Evolutionary conservation across 2,113 vertebrate species (phyloP), one percentile per base, ranked within the genome.

Genomic region (Platichthys flesus): DNA sequence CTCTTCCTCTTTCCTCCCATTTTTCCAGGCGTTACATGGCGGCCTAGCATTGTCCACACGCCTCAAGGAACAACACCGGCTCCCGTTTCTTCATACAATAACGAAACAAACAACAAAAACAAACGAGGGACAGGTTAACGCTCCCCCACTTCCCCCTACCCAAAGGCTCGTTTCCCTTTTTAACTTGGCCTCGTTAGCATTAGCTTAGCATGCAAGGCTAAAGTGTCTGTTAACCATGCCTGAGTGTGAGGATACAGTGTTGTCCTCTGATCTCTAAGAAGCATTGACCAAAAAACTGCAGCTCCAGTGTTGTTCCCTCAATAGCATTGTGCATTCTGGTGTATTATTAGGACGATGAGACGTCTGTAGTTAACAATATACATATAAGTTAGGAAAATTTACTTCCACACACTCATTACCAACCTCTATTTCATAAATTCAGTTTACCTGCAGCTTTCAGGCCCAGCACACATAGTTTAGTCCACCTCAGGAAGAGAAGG

Each of bases 31-130:
- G 93, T 88, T 84, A 78, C 74, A 83, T 85, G 84, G 91, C 88
- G 92, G 93, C 92, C 90, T 93, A 86, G 90, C 89, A 87, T 92
- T 90, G 90, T 92, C 84, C 87, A 76, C 45, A 71, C 31, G 26
- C 72, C 85, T 35, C 77, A 51, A 51, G 47, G 7, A 51, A 45
- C 73, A 68, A 72, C 67, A 60, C 68, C 71, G 54, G 60, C 62
- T 80, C 23, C 67, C 61, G 67, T 45, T 59, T 67, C 52, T 71
- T 58, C 54, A 18, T 70, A 68, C 7, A 8, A 64, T 16, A 16
- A 42, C 35, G 21, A 68, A 10, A 59, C 47, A 67, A 62, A 23
- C 28, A 14, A 24, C 13, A 23, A 49, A 78, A 51, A 15, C 14
- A 51, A 15, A 51, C 16, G 18, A 60, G n/a, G 40, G 15, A 54